phyloP scores from a whole-genome alignment of 2,797 vertebrate genomes.

The Enteromius paludinosus region DNA sequence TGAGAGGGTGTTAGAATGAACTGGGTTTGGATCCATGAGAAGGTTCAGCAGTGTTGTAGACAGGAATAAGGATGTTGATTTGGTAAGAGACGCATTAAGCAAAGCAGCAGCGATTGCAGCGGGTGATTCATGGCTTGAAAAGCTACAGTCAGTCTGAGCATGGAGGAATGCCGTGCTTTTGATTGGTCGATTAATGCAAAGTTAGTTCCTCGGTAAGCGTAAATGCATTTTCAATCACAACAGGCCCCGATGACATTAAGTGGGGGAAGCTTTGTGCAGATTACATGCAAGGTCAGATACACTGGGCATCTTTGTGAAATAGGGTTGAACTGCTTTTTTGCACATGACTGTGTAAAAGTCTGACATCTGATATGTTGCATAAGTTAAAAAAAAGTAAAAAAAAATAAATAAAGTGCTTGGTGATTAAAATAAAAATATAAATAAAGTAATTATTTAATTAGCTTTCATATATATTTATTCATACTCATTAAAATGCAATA shows the following conservation, averaged over 20 bases:
- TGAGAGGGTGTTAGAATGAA: constrained; percentile 3
- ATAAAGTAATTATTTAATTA: not conserved
- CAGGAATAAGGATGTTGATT: constrained; percentile 33
- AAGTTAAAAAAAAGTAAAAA: not conserved
- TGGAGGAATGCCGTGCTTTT: constrained; percentile 38
- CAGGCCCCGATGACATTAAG: constrained; percentile 31
- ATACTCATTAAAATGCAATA: not conserved
- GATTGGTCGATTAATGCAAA: constrained; percentile 46
- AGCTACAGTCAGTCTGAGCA: constrained; percentile 53
- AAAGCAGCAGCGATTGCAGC: constrained; percentile 69
- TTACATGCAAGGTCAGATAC: constrained; percentile 63
- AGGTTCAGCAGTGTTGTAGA: constrained; percentile 49
- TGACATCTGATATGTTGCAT: not conserved
- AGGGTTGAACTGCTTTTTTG: constrained; percentile 64
- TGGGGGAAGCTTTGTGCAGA: constrained; percentile 46
- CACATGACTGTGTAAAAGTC: constrained; percentile 67
- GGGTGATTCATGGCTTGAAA: constrained; percentile 67
- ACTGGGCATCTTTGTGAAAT: constrained; percentile 60
- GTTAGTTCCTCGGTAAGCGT: constrained; percentile 71
- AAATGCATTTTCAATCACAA: constrained; percentile 59
- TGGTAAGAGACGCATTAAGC: constrained; percentile 57
- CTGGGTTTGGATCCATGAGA: not conserved
- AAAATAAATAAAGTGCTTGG: not conserved
- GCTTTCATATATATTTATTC: not conserved
- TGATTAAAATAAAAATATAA: not conserved